Percentiles rank a stretch among this genome's conserved stretches.
Conservation (phyloP, 2,113 vertebrate species). For the Gadus chalcogrammus region DNA sequence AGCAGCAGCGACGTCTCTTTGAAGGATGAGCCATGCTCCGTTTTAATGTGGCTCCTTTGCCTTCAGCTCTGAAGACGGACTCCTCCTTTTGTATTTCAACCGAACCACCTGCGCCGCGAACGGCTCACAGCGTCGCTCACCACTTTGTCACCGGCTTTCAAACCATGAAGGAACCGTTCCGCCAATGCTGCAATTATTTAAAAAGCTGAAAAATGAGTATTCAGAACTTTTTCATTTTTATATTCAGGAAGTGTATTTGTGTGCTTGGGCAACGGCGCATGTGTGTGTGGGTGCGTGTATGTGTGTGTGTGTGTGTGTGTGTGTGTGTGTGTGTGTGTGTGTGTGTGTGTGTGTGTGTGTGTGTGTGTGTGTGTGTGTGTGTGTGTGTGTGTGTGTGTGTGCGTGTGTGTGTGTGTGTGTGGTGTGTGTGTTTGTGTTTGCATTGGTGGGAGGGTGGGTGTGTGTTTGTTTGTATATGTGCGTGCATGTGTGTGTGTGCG, state of each 20-base stretch:
- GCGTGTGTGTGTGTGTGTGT: too few species aligned
- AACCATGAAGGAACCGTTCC: slow-evolving; percentile 45
- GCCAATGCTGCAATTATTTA: slow-evolving; percentile 63
- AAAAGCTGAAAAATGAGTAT: slow-evolving; percentile 48
- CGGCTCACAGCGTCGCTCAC: slow-evolving; percentile 29
- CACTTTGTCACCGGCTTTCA: slow-evolving; percentile 62
- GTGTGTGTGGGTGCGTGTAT: too few species aligned
- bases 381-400: too few species aligned
- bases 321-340: too few species aligned
- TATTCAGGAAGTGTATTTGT: background rate
- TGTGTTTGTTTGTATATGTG: too few species aligned
- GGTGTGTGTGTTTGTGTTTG: background rate
- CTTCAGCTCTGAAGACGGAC: slow-evolving; percentile 51
- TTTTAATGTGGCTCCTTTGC: background rate
- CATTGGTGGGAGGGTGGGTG: slow-evolving; percentile 8
- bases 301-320: too few species aligned
- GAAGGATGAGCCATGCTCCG: slow-evolving; percentile 33
- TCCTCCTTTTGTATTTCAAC: slow-evolving; percentile 53
- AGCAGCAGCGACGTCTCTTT: slow-evolving; percentile 33
- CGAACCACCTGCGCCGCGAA: slow-evolving; percentile 45
- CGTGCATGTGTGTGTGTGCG: too few species aligned
- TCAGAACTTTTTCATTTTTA: slow-evolving; percentile 35
- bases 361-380: too few species aligned
- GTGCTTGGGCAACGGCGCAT: too few species aligned
- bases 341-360: too few species aligned